Evolutionary conservation across 64 coral and sea anemone species (phyloP).

Genomic region (Montipora sp.): DNA sequence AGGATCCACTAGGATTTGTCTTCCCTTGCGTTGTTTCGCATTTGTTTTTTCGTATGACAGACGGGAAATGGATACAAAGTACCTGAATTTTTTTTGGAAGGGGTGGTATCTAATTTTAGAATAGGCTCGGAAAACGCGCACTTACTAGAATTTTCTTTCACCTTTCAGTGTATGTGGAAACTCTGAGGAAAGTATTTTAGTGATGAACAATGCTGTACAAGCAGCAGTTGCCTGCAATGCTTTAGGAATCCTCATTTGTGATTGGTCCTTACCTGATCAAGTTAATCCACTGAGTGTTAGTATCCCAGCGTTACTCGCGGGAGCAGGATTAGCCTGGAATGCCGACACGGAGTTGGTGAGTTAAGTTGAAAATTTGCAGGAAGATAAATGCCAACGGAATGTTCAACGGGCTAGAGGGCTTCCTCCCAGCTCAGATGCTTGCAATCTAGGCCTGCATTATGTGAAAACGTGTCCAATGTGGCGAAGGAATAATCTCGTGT

Average conservation of each 20-base stretch:
- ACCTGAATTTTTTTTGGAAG: too few relatives aligned
- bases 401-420: too few relatives aligned
- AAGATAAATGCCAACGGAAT: too few relatives aligned
- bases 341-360: slow-evolving; percentile 80
- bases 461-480: too few relatives aligned
- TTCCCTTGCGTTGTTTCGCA: too few relatives aligned
- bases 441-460: background rate
- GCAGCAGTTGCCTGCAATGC: slow-evolving; percentile 77
- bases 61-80: too few relatives aligned
- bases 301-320: slow-evolving; percentile 85
- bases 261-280: slow-evolving; percentile 95
- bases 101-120: too few relatives aligned
- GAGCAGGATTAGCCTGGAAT: slow-evolving; percentile 90
- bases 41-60: too few relatives aligned
- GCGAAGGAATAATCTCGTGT: too few relatives aligned
- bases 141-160: slow-evolving; percentile 4
- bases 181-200: slow-evolving; percentile 66
- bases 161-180: slow-evolving; percentile 80
- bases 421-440: too few relatives aligned
- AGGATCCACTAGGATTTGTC: too few relatives aligned
- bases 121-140: too few relatives aligned
- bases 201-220: slow-evolving; percentile 90
- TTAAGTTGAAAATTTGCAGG: background rate
- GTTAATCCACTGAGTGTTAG: slow-evolving; percentile 88
- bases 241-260: slow-evolving; percentile 86